Percentiles rank a stretch among this genome's conserved stretches.
phyloP scores from a whole-genome alignment of 2,888 invertebrate species.

The Synanthedon vespiformis region DNA sequence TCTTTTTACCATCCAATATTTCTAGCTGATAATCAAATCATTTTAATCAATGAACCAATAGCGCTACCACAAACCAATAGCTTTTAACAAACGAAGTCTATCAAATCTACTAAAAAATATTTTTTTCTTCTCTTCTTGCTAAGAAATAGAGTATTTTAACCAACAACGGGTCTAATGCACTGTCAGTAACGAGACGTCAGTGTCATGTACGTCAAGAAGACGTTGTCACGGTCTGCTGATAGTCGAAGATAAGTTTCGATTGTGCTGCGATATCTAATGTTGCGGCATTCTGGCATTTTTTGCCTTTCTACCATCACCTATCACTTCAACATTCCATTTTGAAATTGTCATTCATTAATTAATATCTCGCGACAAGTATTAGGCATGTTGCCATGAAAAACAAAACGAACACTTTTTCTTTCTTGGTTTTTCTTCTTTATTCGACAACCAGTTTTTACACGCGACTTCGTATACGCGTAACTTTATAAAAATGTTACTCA shows the following conservation, averaged over 20 bases:
- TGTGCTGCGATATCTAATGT: constrained; percentile 4
- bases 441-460: too few species aligned
- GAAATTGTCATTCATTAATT: neutral
- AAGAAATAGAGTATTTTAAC: neutral
- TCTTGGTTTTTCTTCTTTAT: too few species aligned
- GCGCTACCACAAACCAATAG: too few species aligned
- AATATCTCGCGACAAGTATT: too few species aligned
- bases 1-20: too few species aligned
- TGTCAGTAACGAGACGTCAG: constrained; percentile 2
- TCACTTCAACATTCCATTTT: neutral
- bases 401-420: too few species aligned
- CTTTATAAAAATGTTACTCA: too few species aligned
- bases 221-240: constrained; percentile 2
- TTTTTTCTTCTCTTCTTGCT: neutral
- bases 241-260: constrained; percentile 5
- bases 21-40: too few species aligned
- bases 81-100: too few species aligned
- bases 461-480: too few species aligned
- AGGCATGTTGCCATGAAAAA: neutral
- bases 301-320: neutral
- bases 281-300: constrained; percentile 1
- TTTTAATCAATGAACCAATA: too few species aligned
- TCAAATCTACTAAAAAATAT: neutral
- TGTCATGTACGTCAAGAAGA: constrained; percentile 3
- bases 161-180: neutral